Conservation (phyloP, 2,113 vertebrate genomes). For the Lampris incognitus region DNA sequence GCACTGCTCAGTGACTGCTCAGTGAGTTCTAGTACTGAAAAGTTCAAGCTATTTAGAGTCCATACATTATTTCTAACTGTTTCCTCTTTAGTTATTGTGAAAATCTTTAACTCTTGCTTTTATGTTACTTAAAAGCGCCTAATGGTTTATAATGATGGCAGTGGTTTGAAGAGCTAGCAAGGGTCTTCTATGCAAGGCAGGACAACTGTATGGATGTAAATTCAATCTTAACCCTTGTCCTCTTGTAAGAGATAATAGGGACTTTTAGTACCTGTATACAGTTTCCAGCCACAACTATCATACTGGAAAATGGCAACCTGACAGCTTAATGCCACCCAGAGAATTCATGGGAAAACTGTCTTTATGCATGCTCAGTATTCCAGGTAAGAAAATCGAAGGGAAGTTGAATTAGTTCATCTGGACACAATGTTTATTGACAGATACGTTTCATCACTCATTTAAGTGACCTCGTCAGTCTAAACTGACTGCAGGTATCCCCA, state of each 20-base stretch:
- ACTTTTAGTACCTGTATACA: conserved; percentile 47
- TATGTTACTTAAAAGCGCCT: not conserved
- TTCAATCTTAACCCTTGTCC: not conserved
- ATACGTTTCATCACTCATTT: too few species aligned
- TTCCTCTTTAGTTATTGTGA: conserved; percentile 28
- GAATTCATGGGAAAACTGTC: conserved; percentile 13
- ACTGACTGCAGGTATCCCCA: too few species aligned
- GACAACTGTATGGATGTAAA: conserved; percentile 1
- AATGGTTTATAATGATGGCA: conserved; percentile 5
- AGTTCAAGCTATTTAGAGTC: conserved; percentile 24
- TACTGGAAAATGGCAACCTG: conserved; percentile 53
- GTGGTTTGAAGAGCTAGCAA: not conserved
- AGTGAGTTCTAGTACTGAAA: conserved; percentile 44
- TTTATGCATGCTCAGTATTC: not conserved
- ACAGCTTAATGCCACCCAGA: conserved; percentile 47
- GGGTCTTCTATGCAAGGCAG: not conserved
- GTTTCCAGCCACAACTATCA: conserved; percentile 54
- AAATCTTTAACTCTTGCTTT: conserved; percentile 12
- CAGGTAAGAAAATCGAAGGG: conserved; percentile 22
- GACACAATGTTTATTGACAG: too few species aligned
- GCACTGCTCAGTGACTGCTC: conserved; percentile 27
- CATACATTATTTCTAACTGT: conserved; percentile 24
- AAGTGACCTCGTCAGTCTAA: too few species aligned
- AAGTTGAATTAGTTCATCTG: too few species aligned
- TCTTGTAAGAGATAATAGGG: conserved; percentile 39